Percentiles rank a stretch among this genome's conserved stretches.
phyloP scores from a whole-genome alignment of 2,797 vertebrate species.

The Tarsius wallacei region DNA sequence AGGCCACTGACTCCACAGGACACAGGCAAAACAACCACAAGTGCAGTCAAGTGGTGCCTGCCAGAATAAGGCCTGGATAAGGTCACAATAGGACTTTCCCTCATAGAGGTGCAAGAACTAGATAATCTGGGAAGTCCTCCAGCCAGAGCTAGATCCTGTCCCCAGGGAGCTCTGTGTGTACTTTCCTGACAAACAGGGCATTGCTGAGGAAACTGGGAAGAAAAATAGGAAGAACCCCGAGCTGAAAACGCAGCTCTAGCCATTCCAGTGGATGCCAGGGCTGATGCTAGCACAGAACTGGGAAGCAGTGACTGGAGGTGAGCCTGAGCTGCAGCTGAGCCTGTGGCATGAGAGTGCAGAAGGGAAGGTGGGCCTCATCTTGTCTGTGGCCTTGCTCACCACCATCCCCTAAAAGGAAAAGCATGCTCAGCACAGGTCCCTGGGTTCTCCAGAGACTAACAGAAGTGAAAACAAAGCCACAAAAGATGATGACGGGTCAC shows the following conservation, averaged over 20 bases:
- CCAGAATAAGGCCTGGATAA: too few species aligned
- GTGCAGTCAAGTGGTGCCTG: not conserved
- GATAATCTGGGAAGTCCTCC: not conserved
- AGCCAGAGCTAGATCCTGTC: not conserved
- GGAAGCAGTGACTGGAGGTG: not conserved
- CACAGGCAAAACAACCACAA: too few species aligned
- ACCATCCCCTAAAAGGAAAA: too few species aligned
- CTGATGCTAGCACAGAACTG: not conserved
- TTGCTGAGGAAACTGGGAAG: not conserved
- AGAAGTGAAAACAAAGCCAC: not conserved
- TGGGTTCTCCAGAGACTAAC: not conserved
- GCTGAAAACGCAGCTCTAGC: not conserved
- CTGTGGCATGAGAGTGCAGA: too few species aligned
- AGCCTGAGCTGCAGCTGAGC: too few species aligned
- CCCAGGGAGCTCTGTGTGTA: not conserved
- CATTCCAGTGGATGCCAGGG: not conserved
- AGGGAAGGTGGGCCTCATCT: too few species aligned
- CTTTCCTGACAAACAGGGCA: not conserved
- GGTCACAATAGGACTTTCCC: not conserved
- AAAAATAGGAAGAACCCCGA: not conserved
- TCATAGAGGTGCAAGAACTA: not conserved
- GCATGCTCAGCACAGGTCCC: too few species aligned
- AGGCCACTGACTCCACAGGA: not conserved
- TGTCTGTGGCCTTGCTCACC: too few species aligned
- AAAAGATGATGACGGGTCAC: not conserved